Evolutionary conservation across 2,113 vertebrate species (phyloP).

Genomic region (Morone saxatilis): DNA sequence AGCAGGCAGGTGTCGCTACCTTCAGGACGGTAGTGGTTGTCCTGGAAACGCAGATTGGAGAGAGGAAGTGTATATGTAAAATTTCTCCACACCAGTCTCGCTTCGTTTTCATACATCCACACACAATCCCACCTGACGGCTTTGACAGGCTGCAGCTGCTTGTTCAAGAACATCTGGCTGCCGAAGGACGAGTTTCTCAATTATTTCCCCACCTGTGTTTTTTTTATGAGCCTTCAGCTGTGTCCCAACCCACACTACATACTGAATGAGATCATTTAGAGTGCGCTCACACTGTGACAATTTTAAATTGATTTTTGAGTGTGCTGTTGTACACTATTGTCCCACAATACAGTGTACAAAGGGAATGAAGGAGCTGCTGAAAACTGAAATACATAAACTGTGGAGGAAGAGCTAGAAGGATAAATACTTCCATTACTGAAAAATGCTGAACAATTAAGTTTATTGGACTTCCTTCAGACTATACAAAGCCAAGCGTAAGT

Average conservation of each 20-base stretch:
- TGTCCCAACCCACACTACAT: not conserved
- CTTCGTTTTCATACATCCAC: not conserved
- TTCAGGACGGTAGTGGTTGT: conserved; percentile 90
- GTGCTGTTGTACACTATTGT: not conserved
- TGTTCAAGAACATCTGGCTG: conserved; percentile 26
- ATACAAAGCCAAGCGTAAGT: no score
- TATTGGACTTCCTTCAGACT: no score
- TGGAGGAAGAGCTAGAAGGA: not conserved
- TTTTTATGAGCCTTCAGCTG: not conserved
- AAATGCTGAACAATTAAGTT: no score
- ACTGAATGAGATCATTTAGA: not conserved
- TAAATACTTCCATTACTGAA: not conserved
- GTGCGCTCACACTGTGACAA: not conserved
- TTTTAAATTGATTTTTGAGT: no score
- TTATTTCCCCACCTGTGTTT: not conserved
- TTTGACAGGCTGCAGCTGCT: conserved; percentile 23
- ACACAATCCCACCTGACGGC: not conserved
- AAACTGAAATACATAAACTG: not conserved
- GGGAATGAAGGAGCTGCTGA: not conserved
- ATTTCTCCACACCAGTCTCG: not conserved
- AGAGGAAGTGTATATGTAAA: not conserved
- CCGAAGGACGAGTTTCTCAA: not conserved
- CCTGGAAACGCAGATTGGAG: conserved; percentile 80
- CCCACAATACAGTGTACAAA: not conserved
- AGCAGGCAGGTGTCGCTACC: conserved; percentile 88